phyloP scores from a whole-genome alignment of 2,113 vertebrate genomes.

The Ophiodon elongatus region DNA sequence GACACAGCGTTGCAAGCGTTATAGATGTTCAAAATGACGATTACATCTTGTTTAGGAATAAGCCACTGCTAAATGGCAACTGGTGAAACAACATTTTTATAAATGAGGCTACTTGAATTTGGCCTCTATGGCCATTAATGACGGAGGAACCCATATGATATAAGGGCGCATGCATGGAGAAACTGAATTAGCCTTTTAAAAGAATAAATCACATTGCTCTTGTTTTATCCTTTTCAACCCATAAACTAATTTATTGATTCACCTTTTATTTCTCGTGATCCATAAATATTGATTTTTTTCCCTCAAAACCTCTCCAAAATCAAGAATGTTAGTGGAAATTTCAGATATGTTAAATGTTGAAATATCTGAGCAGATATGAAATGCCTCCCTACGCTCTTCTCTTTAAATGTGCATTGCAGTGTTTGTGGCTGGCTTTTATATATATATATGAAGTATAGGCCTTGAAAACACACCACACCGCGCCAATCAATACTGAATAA shows the following conservation, averaged over 20 bases:
- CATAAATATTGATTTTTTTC: constrained; percentile 29
- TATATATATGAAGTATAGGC: constrained; percentile 68
- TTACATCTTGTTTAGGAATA: constrained; percentile 59
- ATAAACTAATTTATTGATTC: constrained; percentile 46
- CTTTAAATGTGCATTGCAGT: constrained; percentile 47
- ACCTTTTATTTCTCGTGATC: constrained; percentile 29
- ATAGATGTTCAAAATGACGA: constrained; percentile 71
- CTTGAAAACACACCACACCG: constrained; percentile 71
- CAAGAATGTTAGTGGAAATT: neutral
- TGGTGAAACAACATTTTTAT: constrained; percentile 68
- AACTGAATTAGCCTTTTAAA: constrained; percentile 72
- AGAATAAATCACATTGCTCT: constrained; percentile 47
- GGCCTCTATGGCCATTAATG: constrained; percentile 34
- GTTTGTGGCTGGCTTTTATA: constrained; percentile 64
- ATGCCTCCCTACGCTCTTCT: constrained; percentile 6
- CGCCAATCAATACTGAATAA: constrained; percentile 80
- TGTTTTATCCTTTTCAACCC: constrained; percentile 47
- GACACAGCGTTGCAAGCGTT: constrained; percentile 84
- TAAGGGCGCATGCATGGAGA: constrained; percentile 23
- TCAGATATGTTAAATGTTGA: neutral
- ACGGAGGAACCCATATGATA: neutral
- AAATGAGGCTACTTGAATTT: constrained; percentile 58
- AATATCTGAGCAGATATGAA: constrained; percentile 26
- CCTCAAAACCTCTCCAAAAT: neutral
- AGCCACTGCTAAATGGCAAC: constrained; percentile 61